Percentiles rank a stretch among this genome's conserved stretches.
These are phyloP conservation scores for Heteromyza rotundicornis DNA, from an alignment of 2,888 invertebrate genomes.

Conservation along the genomic window DNA sequence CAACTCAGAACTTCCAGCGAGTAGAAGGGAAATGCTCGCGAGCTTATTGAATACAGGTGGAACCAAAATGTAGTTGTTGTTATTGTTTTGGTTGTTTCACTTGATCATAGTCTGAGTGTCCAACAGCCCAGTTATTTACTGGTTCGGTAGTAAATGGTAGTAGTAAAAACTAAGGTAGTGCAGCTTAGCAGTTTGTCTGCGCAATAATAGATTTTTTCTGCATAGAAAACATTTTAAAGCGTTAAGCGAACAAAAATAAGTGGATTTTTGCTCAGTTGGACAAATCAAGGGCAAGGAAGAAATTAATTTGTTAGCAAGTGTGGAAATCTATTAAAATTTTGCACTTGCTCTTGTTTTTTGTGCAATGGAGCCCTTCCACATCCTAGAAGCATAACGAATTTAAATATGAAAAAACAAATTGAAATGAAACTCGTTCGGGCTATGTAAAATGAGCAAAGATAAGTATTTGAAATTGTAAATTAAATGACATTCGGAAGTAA, in stretches of 20 bases:
- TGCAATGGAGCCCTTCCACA: too few species aligned
- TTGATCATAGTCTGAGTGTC: background rate
- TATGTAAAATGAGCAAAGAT: too few species aligned
- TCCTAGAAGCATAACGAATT: too few species aligned
- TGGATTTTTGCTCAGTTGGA: constrained; percentile 8
- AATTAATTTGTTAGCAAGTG: constrained; percentile 11
- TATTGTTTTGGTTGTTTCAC: too few species aligned
- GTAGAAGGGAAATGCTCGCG: background rate
- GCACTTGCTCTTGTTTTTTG: too few species aligned
- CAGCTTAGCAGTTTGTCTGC: too few species aligned
- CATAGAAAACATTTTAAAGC: constrained; percentile 15
- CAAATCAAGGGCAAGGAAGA: constrained; percentile 13
- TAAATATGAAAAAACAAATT: too few species aligned
- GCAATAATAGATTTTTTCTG: constrained; percentile 5
- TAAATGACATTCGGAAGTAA: too few species aligned
- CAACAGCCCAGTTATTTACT: background rate
- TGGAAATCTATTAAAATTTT: background rate
- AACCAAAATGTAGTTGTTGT: constrained; percentile 10
- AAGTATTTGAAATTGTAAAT: too few species aligned
- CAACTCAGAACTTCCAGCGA: background rate
- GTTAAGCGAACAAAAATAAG: constrained; percentile 10
- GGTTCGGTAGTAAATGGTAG: constrained; percentile 2
- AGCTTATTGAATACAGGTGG: constrained; percentile 4
- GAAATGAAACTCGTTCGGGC: too few species aligned
- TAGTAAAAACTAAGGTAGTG: background rate